These are phyloP conservation scores for Accipiter cooperii DNA, from an alignment of 2,113 vertebrate species.

Conservation along the genomic window DNA sequence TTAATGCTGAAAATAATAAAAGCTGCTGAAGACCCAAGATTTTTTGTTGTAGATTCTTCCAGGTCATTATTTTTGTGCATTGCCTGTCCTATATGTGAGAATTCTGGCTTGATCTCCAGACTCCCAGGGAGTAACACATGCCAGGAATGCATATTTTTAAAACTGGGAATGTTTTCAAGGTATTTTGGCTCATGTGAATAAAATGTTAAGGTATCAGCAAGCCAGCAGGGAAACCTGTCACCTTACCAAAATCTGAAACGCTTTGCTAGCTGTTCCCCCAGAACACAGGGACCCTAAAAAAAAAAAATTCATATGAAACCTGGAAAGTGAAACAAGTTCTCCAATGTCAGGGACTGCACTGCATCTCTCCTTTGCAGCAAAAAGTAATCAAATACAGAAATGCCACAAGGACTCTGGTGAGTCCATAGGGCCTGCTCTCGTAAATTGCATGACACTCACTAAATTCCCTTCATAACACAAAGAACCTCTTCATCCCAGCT, in stretches of 20 bases:
- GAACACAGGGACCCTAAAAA: background rate
- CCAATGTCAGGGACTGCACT: background rate
- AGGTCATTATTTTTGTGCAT: background rate
- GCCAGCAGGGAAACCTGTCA: conserved; percentile 25
- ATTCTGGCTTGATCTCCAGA: background rate
- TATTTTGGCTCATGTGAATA: conserved; percentile 15
- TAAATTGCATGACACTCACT: background rate
- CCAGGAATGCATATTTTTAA: conserved; percentile 52
- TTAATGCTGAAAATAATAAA: background rate
- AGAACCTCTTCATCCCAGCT: background rate
- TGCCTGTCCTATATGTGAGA: background rate
- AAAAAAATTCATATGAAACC: background rate
- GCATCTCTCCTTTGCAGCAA: background rate
- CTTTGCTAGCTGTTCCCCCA: background rate
- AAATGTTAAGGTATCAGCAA: conserved; percentile 38
- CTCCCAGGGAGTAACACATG: conserved; percentile 36
- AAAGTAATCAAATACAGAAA: background rate
- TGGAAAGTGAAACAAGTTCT: background rate
- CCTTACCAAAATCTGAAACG: background rate
- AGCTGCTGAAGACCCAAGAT: background rate
- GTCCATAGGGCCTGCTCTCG: background rate
- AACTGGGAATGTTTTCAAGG: conserved; percentile 50
- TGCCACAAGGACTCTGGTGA: background rate
- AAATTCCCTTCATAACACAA: background rate
- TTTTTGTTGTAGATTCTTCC: background rate